A percentile compares a stretch with the other conserved stretches of the same genome.
phyloP scores from a whole-genome alignment of 2,888 invertebrate genomes.

The Empis stercorea region DNA sequence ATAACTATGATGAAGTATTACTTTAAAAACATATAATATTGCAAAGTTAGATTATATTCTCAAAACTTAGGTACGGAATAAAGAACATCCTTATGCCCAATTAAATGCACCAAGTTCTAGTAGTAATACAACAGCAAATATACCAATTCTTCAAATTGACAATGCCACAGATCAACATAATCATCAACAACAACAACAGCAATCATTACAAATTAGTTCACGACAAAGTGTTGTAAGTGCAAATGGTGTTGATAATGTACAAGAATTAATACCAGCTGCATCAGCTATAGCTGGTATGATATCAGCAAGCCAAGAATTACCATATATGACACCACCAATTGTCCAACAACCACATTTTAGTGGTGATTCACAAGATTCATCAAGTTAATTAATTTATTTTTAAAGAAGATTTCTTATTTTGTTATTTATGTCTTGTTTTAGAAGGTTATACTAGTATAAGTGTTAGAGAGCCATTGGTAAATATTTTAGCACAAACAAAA shows the following conservation, averaged over 20 bases:
- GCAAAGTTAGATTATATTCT: not conserved
- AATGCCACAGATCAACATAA: slow-evolving; percentile 3
- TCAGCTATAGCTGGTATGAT: slow-evolving; percentile 75
- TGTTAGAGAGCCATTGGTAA: slow-evolving; percentile 75
- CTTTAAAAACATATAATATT: not conserved
- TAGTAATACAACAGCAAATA: slow-evolving; percentile 7
- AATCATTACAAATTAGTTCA: slow-evolving; percentile 17
- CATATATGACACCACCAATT: slow-evolving; percentile 78
- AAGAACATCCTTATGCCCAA: slow-evolving; percentile 37
- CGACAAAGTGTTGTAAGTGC: slow-evolving; percentile 16
- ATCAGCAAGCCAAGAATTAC: slow-evolving; percentile 76
- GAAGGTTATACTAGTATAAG: slow-evolving; percentile 89
- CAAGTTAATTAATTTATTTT: slow-evolving; percentile 44
- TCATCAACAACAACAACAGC: slow-evolving; percentile 15
- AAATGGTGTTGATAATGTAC: slow-evolving; percentile 15
- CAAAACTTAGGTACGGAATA: slow-evolving; percentile 22
- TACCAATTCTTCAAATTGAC: slow-evolving; percentile 3
- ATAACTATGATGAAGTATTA: slow-evolving; percentile 46
- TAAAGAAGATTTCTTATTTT: slow-evolving; percentile 1
- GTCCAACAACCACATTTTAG: slow-evolving; percentile 60
- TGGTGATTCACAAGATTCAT: slow-evolving; percentile 81
- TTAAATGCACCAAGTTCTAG: slow-evolving; percentile 28
- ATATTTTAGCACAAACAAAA: slow-evolving; percentile 54
- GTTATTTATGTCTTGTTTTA: slow-evolving; percentile 31
- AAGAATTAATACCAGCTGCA: slow-evolving; percentile 65